Percentiles rank a stretch among this genome's conserved stretches.
These are phyloP conservation scores for Psilopsiagon aurifrons DNA, from an alignment of 2,113 vertebrate species.

Conservation along the genomic window DNA sequence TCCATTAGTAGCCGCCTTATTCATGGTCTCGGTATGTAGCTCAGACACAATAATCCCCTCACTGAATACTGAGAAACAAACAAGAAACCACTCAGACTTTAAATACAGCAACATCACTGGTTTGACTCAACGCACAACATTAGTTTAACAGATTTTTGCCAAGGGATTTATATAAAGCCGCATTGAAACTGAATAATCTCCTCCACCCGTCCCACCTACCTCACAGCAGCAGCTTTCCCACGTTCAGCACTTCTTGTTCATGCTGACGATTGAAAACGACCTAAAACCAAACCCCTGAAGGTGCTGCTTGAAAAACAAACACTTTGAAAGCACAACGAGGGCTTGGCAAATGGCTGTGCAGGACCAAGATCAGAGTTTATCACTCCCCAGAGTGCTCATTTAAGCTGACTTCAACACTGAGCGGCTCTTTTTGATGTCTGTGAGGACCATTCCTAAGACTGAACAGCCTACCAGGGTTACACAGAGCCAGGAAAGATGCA, in stretches of 20 bases:
- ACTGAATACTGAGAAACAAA: not conserved
- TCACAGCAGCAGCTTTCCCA: not conserved
- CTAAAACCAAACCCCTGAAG: not conserved
- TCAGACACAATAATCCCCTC: not conserved
- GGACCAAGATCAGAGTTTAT: not conserved
- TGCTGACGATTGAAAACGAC: not conserved
- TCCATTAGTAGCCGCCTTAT: not conserved
- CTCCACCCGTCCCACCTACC: not conserved
- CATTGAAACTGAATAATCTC: not conserved
- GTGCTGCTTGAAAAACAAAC: not conserved
- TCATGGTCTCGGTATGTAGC: not conserved
- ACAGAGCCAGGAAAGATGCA: not conserved
- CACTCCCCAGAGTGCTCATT: not conserved
- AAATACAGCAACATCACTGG: not conserved
- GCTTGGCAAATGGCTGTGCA: not conserved
- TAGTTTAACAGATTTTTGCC: not conserved
- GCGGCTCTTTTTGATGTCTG: fast-evolving
- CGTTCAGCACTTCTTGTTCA: not conserved
- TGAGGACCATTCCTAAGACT: not conserved
- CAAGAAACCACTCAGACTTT: not conserved
- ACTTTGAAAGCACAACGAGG: not conserved
- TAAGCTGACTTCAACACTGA: not conserved
- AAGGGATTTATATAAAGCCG: not conserved
- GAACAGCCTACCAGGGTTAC: not conserved
- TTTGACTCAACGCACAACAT: not conserved